Conservation (phyloP, 2,888 invertebrate species). For the Autographa pulchrina region DNA sequence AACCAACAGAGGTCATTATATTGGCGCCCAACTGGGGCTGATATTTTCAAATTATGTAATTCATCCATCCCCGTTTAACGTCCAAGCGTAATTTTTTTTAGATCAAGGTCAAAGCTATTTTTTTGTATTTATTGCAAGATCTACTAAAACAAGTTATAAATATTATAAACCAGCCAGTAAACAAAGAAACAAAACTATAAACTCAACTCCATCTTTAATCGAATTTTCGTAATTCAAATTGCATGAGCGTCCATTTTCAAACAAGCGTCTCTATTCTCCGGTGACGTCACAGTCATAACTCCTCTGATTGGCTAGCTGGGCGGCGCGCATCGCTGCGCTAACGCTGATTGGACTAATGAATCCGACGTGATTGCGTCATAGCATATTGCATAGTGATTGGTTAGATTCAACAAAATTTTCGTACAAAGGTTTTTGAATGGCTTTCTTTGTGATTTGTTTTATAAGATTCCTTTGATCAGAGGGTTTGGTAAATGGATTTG, state of each 20-base stretch:
- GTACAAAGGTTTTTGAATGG: conserved; percentile 35
- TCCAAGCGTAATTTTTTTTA: too few species aligned
- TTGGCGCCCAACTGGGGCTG: too few species aligned
- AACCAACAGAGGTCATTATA: too few species aligned
- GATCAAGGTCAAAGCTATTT: too few species aligned
- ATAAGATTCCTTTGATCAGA: neutral
- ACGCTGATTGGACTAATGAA: conserved; percentile 74
- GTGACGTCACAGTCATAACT: conserved; percentile 56
- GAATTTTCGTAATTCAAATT: conserved; percentile 48
- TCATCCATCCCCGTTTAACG: too few species aligned
- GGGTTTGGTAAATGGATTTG: neutral
- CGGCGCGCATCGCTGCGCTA: conserved; percentile 59
- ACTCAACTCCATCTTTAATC: conserved; percentile 39
- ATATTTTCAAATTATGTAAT: too few species aligned
- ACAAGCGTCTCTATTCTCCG: conserved; percentile 49
- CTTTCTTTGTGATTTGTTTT: conserved; percentile 17
- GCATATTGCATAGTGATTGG: conserved; percentile 47
- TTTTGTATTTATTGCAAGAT: too few species aligned
- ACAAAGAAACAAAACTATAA: conserved; percentile 18
- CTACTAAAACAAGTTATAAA: too few species aligned
- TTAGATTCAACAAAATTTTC: conserved; percentile 38
- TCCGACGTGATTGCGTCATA: conserved; percentile 65
- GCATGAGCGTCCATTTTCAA: conserved; percentile 33
- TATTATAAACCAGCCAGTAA: neutral
- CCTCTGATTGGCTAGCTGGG: conserved; percentile 65